Percentiles rank a stretch among this genome's conserved stretches.
Evolutionary conservation across 2,888 invertebrate genomes (phyloP).

Genomic region (Drosophila merina): DNA sequence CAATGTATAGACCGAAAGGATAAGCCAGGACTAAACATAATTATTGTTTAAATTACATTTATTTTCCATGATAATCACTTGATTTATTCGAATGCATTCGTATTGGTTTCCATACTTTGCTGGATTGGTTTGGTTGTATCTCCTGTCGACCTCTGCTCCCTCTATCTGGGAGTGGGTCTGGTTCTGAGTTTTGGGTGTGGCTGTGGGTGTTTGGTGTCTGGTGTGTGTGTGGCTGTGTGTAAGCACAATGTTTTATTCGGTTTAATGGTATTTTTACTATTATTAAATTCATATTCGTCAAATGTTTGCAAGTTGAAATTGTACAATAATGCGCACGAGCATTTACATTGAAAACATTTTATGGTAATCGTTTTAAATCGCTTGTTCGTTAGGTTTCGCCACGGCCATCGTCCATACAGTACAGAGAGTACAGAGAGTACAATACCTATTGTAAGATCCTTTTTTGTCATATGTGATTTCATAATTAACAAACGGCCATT

Average conservation of each 20-base stretch:
- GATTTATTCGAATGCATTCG: slow-evolving; percentile 49
- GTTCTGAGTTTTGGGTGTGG: neutral
- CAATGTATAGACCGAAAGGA: neutral
- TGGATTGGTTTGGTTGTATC: slow-evolving; percentile 32
- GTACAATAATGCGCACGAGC: slow-evolving; percentile 67
- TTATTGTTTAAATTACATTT: slow-evolving; percentile 79
- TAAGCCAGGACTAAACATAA: slow-evolving; percentile 26
- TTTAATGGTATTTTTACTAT: slow-evolving; percentile 38
- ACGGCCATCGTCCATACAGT: slow-evolving; percentile 25
- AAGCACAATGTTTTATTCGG: slow-evolving; percentile 43
- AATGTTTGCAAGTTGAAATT: slow-evolving; percentile 65
- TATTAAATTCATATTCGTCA: slow-evolving; percentile 74
- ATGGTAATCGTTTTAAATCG: slow-evolving; percentile 30
- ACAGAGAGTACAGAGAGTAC: slow-evolving; percentile 28
- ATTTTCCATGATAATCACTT: slow-evolving; percentile 78
- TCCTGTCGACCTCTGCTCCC: slow-evolving; percentile 45
- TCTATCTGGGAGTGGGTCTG: slow-evolving; percentile 9
- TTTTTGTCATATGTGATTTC: slow-evolving; percentile 31
- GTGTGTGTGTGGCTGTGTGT: slow-evolving; percentile 17
- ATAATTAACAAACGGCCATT: slow-evolving; percentile 65
- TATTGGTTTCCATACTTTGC: slow-evolving; percentile 52
- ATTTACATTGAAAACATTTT: slow-evolving; percentile 66
- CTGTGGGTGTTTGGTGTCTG: slow-evolving; percentile 1
- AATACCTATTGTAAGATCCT: slow-evolving; percentile 40
- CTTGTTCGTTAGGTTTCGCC: slow-evolving; percentile 36